phyloP scores from a whole-genome alignment of 2,113 vertebrate species.

The zebrafish (Danio rerio) region GRCz12tu NC_133185.1:21800501-21801000 shows the following conservation, averaged over 20 bases:
- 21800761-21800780: constrained; percentile 41
- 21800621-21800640: not conserved
- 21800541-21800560: not conserved
- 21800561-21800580: not conserved
- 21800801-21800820: constrained; percentile 74
- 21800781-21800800: constrained; percentile 58
- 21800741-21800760: constrained; percentile 53
- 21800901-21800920: constrained; percentile 70
- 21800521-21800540: constrained; percentile 31
- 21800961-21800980: constrained; percentile 85
- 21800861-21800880: constrained; percentile 76
- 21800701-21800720: constrained; percentile 60
- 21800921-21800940: constrained; percentile 73
- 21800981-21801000: constrained; percentile 71
- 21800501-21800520: constrained; percentile 5
- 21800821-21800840: constrained; percentile 70
- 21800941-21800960: constrained; percentile 86
- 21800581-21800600: not conserved
- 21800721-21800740: constrained; percentile 55
- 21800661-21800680: constrained; percentile 44
- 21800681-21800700: constrained; percentile 61
- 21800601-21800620: constrained; percentile 1
- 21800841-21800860: constrained; percentile 79
- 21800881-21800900: constrained; percentile 88
- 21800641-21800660: not conserved